These are phyloP conservation scores for Bucorvus abyssinicus DNA, from an alignment of 2,797 vertebrate genomes.

Conservation along the genomic window DNA sequence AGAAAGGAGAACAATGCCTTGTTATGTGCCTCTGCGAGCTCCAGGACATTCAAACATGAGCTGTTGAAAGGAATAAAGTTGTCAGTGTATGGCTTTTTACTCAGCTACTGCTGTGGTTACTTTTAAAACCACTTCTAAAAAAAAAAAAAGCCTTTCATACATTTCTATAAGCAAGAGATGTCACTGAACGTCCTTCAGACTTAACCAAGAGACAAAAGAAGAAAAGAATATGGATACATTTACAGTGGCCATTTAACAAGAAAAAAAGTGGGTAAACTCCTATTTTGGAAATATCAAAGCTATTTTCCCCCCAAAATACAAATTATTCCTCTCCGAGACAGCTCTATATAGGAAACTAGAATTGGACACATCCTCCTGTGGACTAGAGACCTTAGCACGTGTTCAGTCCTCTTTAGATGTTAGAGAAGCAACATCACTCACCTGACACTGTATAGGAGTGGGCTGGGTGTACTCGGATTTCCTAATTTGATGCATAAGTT, in stretches of 20 bases:
- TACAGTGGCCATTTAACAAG: not conserved
- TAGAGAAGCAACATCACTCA: slow-evolving; percentile 55
- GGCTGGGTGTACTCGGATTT: slow-evolving; percentile 98
- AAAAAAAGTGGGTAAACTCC: not conserved
- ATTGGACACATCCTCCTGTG: not conserved
- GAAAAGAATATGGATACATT: not conserved
- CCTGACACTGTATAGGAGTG: slow-evolving; percentile 98
- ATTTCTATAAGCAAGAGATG: not conserved
- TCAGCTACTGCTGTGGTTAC: no score
- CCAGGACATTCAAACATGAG: no score
- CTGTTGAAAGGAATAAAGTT: no score
- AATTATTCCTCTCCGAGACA: not conserved
- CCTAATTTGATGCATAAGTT: slow-evolving; percentile 96
- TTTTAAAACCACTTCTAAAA: no score
- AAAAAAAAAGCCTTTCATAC: not conserved
- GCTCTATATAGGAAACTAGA: not conserved
- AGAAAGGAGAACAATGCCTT: no score
- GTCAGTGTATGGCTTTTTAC: no score
- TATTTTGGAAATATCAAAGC: not conserved
- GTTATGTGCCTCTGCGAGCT: no score
- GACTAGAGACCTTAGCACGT: not conserved
- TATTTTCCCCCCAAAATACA: not conserved
- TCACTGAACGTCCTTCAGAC: not conserved
- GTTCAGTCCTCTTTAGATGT: not conserved
- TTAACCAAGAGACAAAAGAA: not conserved